A percentile compares a stretch with the other conserved stretches of the same genome.
Conservation (phyloP, 2,797 vertebrate genomes). For the Chelmon rostratus region DNA sequence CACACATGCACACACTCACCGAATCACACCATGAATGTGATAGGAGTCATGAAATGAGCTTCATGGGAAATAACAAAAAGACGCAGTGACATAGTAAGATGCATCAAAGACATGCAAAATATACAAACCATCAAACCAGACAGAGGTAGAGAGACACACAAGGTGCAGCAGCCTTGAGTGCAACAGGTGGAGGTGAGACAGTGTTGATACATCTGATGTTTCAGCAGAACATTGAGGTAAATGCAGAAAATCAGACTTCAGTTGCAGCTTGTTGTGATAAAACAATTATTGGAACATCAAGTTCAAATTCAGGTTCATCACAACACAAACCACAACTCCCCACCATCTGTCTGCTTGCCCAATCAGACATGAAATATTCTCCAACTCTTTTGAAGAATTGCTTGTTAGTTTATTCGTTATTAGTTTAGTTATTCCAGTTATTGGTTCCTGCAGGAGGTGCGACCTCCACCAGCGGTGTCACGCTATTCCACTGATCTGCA, state of each 20-base stretch:
- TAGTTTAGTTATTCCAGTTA: not conserved
- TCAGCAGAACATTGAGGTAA: not conserved
- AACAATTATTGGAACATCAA: not conserved
- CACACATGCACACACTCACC: not conserved
- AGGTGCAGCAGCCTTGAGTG: not conserved
- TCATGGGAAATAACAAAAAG: not conserved
- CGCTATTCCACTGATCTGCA: not conserved
- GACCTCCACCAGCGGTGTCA: too few species aligned
- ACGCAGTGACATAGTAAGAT: not conserved
- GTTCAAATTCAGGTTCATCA: not conserved
- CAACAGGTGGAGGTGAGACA: not conserved
- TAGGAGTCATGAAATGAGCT: not conserved
- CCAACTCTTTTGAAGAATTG: not conserved
- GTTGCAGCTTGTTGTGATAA: not conserved
- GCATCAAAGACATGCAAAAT: not conserved
- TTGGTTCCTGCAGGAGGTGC: too few species aligned
- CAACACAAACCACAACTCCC: not conserved
- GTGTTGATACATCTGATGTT: not conserved
- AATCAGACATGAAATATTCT: not conserved
- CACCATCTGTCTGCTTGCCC: not conserved
- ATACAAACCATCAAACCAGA: not conserved
- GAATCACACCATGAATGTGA: not conserved
- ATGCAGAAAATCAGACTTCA: not conserved
- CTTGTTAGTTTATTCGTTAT: too few species aligned
- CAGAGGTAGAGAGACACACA: not conserved